Percentiles rank a stretch among this genome's conserved stretches.
phyloP scores from a whole-genome alignment of 2,888 invertebrate genomes.

The Carabus problematicus region DNA sequence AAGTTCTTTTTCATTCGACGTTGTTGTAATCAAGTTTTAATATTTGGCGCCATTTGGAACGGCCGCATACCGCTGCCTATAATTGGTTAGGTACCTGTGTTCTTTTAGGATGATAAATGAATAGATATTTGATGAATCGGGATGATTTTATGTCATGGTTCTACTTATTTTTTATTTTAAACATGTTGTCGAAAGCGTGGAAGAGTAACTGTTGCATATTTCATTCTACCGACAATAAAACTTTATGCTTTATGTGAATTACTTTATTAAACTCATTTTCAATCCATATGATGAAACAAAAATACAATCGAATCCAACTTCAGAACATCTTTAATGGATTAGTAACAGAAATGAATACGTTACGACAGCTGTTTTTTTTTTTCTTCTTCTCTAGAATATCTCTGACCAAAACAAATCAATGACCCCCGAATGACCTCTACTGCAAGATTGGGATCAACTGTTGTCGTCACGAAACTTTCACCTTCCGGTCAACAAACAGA shows the following conservation, averaged over 20 bases:
- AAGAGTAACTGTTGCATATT: background rate
- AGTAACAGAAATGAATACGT: background rate
- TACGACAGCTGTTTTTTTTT: slow-evolving; percentile 31
- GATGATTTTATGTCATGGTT: slow-evolving; percentile 9
- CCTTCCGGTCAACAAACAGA: slow-evolving; percentile 36
- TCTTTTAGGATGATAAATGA: slow-evolving; percentile 22
- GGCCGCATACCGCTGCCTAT: slow-evolving; percentile 18
- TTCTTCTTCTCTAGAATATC: slow-evolving; percentile 13
- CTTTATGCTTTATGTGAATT: slow-evolving; percentile 9
- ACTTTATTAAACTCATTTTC: slow-evolving; percentile 1
- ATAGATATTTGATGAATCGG: slow-evolving; percentile 18
- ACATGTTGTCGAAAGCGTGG: no score
- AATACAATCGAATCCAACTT: no score
- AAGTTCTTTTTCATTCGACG: slow-evolving; percentile 10
- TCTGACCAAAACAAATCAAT: slow-evolving; percentile 38
- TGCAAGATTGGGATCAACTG: slow-evolving; percentile 18
- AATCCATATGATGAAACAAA: background rate
- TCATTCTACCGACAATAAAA: slow-evolving; percentile 7
- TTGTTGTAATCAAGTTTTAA: slow-evolving; percentile 26
- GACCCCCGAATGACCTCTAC: slow-evolving; percentile 32
- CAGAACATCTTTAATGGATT: no score
- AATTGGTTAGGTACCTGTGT: slow-evolving; percentile 18
- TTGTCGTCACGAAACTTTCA: slow-evolving; percentile 37
- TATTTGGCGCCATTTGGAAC: slow-evolving; percentile 31
- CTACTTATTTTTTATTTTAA: background rate